A percentile compares a stretch with the other conserved stretches of the same genome.
Evolutionary conservation across 2,797 vertebrate species (phyloP).

Genomic region (Propithecus deckenii): DNA sequence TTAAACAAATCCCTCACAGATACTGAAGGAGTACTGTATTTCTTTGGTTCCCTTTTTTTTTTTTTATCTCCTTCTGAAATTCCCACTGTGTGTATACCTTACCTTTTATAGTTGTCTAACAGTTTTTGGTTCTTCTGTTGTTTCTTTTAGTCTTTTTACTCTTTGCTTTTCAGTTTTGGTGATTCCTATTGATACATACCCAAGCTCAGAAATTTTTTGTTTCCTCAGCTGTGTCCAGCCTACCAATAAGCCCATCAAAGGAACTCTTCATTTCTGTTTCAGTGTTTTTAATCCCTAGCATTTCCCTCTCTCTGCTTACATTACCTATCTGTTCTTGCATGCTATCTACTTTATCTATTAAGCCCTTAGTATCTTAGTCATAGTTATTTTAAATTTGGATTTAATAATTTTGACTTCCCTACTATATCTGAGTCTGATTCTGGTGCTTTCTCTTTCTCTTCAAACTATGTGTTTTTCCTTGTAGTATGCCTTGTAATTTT

Average conservation of each 20-base stretch:
- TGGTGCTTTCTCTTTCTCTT: not conserved
- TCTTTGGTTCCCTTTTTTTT: not conserved
- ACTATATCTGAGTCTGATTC: not conserved
- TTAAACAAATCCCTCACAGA: not conserved
- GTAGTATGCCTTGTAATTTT: not conserved
- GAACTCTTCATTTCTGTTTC: not conserved
- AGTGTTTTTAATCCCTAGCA: not conserved
- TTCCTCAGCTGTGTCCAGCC: not conserved
- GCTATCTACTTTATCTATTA: not conserved
- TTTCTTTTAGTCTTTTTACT: not conserved
- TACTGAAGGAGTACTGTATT: not conserved
- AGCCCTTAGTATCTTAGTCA: not conserved
- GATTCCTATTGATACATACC: too few species aligned
- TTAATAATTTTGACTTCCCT: not conserved
- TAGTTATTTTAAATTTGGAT: not conserved
- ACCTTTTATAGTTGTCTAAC: not conserved
- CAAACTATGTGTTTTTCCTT: not conserved
- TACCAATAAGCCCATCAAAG: not conserved
- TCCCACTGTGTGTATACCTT: not conserved
- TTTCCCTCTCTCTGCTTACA: not conserved
- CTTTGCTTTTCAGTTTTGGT: not conserved
- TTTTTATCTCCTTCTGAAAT: not conserved
- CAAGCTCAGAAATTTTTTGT: not conserved
- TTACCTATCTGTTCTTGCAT: not conserved
- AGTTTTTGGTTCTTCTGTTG: not conserved